These are phyloP conservation scores for Andrena chrysosceles DNA, from an alignment of 2,888 invertebrate genomes.

Conservation along the genomic window DNA sequence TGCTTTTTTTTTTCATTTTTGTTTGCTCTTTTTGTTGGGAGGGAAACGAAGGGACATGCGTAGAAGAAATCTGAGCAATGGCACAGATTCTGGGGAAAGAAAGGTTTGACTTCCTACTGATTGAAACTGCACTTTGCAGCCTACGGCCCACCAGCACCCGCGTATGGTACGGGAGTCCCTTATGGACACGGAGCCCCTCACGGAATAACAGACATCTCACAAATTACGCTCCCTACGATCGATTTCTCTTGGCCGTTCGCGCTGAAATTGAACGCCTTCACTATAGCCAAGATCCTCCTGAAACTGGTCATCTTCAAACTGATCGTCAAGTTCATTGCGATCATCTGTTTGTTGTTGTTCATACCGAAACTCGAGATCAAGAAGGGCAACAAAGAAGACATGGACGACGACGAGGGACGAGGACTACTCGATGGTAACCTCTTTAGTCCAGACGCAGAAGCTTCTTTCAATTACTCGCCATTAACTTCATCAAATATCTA, in stretches of 20 bases:
- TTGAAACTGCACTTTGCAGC: conserved; percentile 71
- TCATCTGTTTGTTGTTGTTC: conserved; percentile 91
- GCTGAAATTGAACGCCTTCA: conserved; percentile 90
- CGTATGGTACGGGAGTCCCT: conserved; percentile 53
- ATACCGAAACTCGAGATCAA: conserved; percentile 89
- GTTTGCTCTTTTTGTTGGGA: not conserved
- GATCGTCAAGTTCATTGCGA: conserved; percentile 92
- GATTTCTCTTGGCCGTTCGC: conserved; percentile 88
- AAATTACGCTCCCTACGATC: conserved; percentile 80
- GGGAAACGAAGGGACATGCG: no score
- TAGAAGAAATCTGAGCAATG: not conserved
- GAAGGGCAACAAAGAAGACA: conserved; percentile 83
- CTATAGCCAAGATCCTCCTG: conserved; percentile 90
- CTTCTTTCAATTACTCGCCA: no score
- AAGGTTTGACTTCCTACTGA: not conserved
- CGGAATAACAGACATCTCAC: conserved; percentile 85
- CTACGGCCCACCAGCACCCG: conserved; percentile 85
- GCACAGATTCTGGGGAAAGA: not conserved
- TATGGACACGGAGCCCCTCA: conserved; percentile 86
- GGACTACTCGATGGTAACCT: conserved; percentile 16
- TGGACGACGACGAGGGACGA: conserved; percentile 70
- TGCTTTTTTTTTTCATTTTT: not conserved
- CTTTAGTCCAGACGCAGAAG: no score
- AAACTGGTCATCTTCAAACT: conserved; percentile 93
- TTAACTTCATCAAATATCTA: no score